Base-by-base conservation (phyloP, 1,140 invertebrate species). In the Stegodyphus dumicola region DNA sequence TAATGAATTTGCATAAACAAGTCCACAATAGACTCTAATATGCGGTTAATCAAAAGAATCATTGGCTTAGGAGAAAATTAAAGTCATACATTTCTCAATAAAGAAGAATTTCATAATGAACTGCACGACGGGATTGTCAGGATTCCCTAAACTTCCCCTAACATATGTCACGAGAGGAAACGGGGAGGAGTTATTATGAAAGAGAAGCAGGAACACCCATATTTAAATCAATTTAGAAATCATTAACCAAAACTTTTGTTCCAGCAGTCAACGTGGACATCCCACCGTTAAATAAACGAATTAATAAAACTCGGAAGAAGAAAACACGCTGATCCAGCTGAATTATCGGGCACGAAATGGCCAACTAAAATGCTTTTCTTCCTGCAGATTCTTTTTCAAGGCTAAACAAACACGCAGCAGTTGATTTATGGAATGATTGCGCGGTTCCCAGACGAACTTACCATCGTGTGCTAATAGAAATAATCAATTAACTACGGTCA, bases 401-500 rank as follows among this genome's bases (percentile, higher is more conserved):
- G 78, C 78, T 81, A 81, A 81, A 73, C 33, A 81, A 81, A 81
- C 78, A 81, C 78, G 78, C 78, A 81, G 53, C 33, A 56, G 69
- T 81, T 81, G 78, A 81, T 81, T 81, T 56, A 81, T 81, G 78
- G 67, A 51, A 67, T 56, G 65, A 67, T 69, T 69, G 65, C 65
- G 66, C 77, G 13, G 53, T 64, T 71, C 69, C 66, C 67, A 70
- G 77, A 70, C 67, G 18, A 70, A 73, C 69, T 81, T 64, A 60
- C 52, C 56, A 81, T 71, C 78, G 70, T 73, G 78, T 52, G 78
- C 78, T 81, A 73, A 81, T 81, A 81, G 77, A 81, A 81, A 81
- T 81, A 81, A 81, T 81, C 78, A 81, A 81, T 81, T 81, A 81
- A 81, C 53, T 18, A 73, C 78, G 78, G 78, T 81, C 78, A 81